Conservation (phyloP, 2,113 vertebrate genomes). For the Chamaetylas fuelleborni region DNA sequence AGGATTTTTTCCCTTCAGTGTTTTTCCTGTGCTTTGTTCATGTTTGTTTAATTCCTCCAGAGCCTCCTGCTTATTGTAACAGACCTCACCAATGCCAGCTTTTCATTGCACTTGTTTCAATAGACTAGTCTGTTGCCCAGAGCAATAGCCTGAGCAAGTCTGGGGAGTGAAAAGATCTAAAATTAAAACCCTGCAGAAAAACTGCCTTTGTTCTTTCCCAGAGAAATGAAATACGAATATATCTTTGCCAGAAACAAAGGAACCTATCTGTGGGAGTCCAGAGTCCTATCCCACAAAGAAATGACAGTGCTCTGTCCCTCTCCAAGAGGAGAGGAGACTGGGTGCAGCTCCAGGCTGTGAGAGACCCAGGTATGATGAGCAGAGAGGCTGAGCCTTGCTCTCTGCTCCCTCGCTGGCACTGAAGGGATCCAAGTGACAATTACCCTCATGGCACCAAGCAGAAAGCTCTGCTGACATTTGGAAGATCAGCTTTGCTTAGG, state of each 20-base stretch:
- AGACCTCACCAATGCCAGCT: not conserved
- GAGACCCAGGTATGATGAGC: not conserved
- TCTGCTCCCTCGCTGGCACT: rapidly evolving
- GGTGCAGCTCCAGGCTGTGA: rapidly evolving
- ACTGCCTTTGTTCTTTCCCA: not conserved
- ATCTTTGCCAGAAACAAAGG: not conserved
- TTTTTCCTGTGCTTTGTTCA: not conserved
- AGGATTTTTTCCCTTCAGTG: not conserved
- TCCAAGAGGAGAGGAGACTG: not conserved
- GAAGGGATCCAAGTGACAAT: not conserved
- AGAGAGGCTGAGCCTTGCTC: rapidly evolving
- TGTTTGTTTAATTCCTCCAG: not conserved
- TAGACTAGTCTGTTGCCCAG: not conserved
- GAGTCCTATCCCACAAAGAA: not conserved
- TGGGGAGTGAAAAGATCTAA: not conserved
- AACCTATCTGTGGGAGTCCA: not conserved
- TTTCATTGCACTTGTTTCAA: not conserved
- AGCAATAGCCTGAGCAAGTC: not conserved
- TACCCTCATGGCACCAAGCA: not conserved
- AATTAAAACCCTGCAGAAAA: not conserved
- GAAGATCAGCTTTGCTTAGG: not conserved
- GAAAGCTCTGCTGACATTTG: not conserved
- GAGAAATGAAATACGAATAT: not conserved
- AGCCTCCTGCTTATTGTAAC: not conserved
- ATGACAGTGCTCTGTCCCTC: not conserved